phyloP scores from a whole-genome alignment of 2,888 invertebrate species.

The Drosophila phalerata region DNA sequence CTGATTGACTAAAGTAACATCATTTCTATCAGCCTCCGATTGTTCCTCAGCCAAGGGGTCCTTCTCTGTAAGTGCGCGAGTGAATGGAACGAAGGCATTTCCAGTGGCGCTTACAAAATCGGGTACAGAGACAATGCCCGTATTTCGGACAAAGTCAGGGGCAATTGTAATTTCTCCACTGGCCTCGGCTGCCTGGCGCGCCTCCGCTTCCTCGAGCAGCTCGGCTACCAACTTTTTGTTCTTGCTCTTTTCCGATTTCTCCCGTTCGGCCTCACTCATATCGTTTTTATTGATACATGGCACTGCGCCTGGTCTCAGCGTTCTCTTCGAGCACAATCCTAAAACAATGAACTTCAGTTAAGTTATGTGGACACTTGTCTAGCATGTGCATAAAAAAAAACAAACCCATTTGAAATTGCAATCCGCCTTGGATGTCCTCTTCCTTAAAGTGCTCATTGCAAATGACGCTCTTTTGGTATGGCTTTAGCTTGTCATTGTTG shows the following conservation, averaged over 20 bases:
- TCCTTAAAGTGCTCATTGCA: slow-evolving; percentile 66
- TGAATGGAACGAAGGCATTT: slow-evolving; percentile 47
- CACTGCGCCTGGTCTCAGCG: slow-evolving; percentile 56
- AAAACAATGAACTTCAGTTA: background rate
- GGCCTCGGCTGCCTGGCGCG: slow-evolving; percentile 45
- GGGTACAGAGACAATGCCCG: slow-evolving; percentile 48
- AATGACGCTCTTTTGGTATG: slow-evolving; percentile 47
- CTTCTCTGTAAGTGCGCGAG: slow-evolving; percentile 19
- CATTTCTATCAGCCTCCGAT: background rate
- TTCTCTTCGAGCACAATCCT: slow-evolving; percentile 67
- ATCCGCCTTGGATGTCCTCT: slow-evolving; percentile 65
- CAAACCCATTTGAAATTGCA: slow-evolving; percentile 68
- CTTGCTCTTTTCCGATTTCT: slow-evolving; percentile 47
- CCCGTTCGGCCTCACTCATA: slow-evolving; percentile 46
- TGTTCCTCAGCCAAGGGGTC: slow-evolving; percentile 51
- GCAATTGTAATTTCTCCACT: slow-evolving; percentile 30
- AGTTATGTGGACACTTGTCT: background rate
- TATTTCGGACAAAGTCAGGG: slow-evolving; percentile 43
- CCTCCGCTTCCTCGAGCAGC: slow-evolving; percentile 56
- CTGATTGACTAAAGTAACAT: background rate
- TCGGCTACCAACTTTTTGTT: slow-evolving; percentile 60
- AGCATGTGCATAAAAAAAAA: background rate
- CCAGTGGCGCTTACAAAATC: slow-evolving; percentile 48
- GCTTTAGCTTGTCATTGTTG: slow-evolving; percentile 40
- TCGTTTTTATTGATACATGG: slow-evolving; percentile 63